A percentile compares a stretch with the other conserved stretches of the same genome.
phyloP scores from a whole-genome alignment of 2,888 invertebrate species.

The Stenodema calcarata region DNA sequence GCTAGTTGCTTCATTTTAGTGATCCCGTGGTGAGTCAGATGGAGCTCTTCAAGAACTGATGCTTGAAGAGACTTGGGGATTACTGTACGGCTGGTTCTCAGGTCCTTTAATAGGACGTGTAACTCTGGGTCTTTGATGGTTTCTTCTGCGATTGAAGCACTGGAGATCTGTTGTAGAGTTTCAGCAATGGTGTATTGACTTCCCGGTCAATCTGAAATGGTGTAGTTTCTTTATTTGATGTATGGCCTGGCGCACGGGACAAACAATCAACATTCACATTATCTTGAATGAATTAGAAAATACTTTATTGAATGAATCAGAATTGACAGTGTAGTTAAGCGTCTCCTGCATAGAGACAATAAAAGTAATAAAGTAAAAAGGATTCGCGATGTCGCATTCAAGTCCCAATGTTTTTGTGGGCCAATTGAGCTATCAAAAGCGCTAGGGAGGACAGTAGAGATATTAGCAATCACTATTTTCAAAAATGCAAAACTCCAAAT shows the following conservation, averaged over 20 bases:
- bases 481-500: too few relatives aligned
- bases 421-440: too few relatives aligned
- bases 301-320: too few relatives aligned
- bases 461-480: too few relatives aligned
- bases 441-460: too few relatives aligned
- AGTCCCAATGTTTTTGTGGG: too few relatives aligned
- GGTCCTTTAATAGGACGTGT: not conserved
- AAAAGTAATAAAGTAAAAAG: too few relatives aligned
- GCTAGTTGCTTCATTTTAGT: constrained; percentile 32
- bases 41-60: constrained; percentile 56
- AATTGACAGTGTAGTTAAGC: too few relatives aligned
- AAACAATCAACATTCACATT: constrained; percentile 53
- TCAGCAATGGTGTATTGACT: not conserved
- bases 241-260: constrained; percentile 37
- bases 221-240: not conserved
- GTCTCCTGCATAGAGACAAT: too few relatives aligned
- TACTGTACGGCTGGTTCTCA: not conserved
- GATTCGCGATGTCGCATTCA: too few relatives aligned
- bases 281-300: too few relatives aligned
- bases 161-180: constrained; percentile 34
- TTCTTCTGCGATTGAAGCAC: constrained; percentile 27
- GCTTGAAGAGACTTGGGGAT: constrained; percentile 7
- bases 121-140: constrained; percentile 41
- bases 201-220: constrained; percentile 5
- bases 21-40: constrained; percentile 52